phyloP scores from a whole-genome alignment of 2,113 vertebrate species.

The Chaenocephalus aceratus region DNA sequence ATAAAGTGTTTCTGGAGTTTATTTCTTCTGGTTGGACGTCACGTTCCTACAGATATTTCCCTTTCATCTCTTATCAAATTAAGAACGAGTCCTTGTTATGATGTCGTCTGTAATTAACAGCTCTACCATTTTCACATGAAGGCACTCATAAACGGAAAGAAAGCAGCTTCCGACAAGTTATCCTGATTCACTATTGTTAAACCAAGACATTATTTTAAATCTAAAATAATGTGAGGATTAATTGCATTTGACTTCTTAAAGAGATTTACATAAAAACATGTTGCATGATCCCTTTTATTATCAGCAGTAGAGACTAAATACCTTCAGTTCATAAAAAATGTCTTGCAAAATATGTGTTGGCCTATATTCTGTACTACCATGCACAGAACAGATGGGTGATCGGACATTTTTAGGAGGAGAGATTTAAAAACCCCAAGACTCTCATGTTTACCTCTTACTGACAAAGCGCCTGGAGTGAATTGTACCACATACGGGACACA shows the following conservation, averaged over 20 bases:
- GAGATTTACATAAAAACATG: background rate
- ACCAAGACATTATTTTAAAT: no score
- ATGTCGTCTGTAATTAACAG: background rate
- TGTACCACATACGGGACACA: background rate
- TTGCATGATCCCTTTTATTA: background rate
- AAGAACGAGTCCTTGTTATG: background rate
- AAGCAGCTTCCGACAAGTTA: background rate
- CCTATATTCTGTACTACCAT: background rate
- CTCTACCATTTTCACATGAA: background rate
- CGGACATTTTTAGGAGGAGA: background rate
- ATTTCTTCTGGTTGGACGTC: no score
- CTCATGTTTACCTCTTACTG: slow-evolving; percentile 1
- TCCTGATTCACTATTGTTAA: background rate
- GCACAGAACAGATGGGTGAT: slow-evolving; percentile 16
- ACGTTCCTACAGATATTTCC: background rate
- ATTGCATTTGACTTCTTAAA: background rate
- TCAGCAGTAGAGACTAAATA: background rate
- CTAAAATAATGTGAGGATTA: background rate
- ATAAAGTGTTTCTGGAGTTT: no score
- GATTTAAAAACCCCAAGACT: slow-evolving; percentile 1
- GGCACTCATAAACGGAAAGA: no score
- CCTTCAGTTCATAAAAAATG: background rate
- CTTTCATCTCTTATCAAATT: background rate
- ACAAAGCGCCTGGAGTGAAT: slow-evolving; percentile 5
- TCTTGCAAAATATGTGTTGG: slow-evolving; percentile 5